These are phyloP conservation scores for Takifugu rubripes DNA, from an alignment of 2,797 vertebrate species.

Conservation along the genomic window DNA sequence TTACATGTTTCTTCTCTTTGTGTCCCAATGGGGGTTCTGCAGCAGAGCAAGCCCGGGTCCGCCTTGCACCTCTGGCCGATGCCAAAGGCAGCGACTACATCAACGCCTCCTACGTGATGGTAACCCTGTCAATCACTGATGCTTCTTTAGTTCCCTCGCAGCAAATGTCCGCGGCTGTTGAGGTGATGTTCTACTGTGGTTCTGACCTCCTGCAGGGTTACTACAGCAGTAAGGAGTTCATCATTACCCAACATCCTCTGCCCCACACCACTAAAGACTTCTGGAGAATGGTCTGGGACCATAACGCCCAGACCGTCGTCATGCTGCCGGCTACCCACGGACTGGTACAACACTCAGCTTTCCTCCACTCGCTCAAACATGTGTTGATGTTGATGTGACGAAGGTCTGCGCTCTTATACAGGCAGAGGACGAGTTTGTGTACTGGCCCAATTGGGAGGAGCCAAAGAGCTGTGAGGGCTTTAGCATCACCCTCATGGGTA, in stretches of 20 bases:
- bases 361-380: too few species aligned
- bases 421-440: constrained; percentile 94
- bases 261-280: constrained; percentile 95
- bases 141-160: too few species aligned
- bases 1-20: background rate
- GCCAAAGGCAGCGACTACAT: constrained; percentile 96
- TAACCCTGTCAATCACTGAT: constrained; percentile 60
- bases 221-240: constrained; percentile 91
- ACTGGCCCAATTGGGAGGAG: constrained; percentile 93
- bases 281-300: constrained; percentile 98
- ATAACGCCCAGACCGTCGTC: constrained; percentile 93
- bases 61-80: constrained; percentile 87
- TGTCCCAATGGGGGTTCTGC: constrained; percentile 18
- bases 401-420: constrained; percentile 44
- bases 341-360: constrained; percentile 71
- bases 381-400: background rate
- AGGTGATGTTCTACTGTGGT: background rate
- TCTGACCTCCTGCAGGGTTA: constrained; percentile 77
- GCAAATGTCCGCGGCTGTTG: too few species aligned
- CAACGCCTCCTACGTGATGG: constrained; percentile 97
- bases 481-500: constrained; percentile 92
- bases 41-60: constrained; percentile 90
- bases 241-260: constrained; percentile 95
- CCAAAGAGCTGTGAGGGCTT: constrained; percentile 95
- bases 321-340: constrained; percentile 93